These are phyloP conservation scores for Didymodactylos carnosus DNA, from an alignment of 2,888 invertebrate genomes.

Conservation along the genomic window DNA sequence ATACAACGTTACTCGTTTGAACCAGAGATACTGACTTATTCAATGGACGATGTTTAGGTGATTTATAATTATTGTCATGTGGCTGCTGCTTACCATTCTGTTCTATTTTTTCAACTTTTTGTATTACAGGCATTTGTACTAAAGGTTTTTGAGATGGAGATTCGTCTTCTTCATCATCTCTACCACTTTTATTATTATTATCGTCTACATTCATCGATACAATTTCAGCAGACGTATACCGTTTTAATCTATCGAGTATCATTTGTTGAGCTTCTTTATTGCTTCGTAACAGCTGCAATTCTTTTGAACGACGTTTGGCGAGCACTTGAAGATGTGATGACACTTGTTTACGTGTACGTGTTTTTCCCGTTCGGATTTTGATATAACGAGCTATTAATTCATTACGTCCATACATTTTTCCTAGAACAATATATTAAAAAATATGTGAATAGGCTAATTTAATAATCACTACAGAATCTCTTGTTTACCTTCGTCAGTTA, in stretches of 20 bases:
- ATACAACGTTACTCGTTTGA: too few relatives aligned
- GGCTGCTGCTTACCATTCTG: too few relatives aligned
- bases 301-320: slow-evolving; percentile 87
- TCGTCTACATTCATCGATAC: background rate
- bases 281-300: slow-evolving; percentile 50
- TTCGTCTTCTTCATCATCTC: background rate
- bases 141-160: too few relatives aligned
- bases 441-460: too few relatives aligned
- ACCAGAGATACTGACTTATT: too few relatives aligned
- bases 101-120: too few relatives aligned
- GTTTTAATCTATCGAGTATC: background rate
- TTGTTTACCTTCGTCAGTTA: slow-evolving; percentile 35
- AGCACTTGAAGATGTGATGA: slow-evolving; percentile 99
- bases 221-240: background rate
- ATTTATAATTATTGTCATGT: too few relatives aligned
- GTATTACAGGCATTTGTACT: too few relatives aligned
- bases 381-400: slow-evolving; percentile 99
- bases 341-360: slow-evolving; percentile 96
- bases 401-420: slow-evolving; percentile 54
- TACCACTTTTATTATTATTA: background rate
- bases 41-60: too few relatives aligned
- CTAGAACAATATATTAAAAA: too few relatives aligned
- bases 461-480: too few relatives aligned
- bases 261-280: background rate
- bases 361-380: slow-evolving; percentile 95